Evolutionary conservation across 2,888 invertebrate species (phyloP), one percentile per base, ranked within the genome.

Genomic region (Frankliniella fusca): DNA sequence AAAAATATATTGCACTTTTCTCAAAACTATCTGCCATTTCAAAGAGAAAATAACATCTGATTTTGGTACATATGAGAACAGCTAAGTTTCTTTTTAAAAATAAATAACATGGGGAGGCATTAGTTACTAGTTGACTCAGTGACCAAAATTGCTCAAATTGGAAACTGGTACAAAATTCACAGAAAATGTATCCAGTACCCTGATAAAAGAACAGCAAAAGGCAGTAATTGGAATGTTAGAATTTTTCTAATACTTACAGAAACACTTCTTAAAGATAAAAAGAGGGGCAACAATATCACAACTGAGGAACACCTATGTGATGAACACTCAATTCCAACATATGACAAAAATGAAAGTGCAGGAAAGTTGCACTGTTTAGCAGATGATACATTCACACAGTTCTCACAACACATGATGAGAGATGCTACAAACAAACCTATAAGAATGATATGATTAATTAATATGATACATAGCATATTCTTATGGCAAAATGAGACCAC

Each of bases 301-400:
- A 70, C 23, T 70, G 70, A 70, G 70, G 70, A 23, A n/a, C 70
- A 70, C 70, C 70, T 11, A 70, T 7, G 23, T 23, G 23, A 23
- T 70, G 70, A 70, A 70, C 20, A n/a, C 70, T 70, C 70, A 70
- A 70, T 70, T 70, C 70, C 70, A 70, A 70, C 70, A 70, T 70
- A 70, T 70, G 70, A 70, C 23, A 70, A 54, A 54, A 70, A 70
- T 70, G 70, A 23, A 70, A 70, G 70, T 70, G 70, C 70, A 70
- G 70, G 11, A n/a, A 70, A 70, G 23, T 70, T 70, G 70, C 70
- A 70, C 70, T 23, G 23, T 70, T 70, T 70, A 70, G 23, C 70
- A 3, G 70, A 70, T 70, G 70, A 70, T n/a, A 70, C 70, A 20
- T 70, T 23, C 23, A 65, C 15, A n/a, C n/a, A 65, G 11, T 23